Base-by-base conservation (phyloP, 2,797 vertebrate species). In the Notolepis coatsorum region DNA sequence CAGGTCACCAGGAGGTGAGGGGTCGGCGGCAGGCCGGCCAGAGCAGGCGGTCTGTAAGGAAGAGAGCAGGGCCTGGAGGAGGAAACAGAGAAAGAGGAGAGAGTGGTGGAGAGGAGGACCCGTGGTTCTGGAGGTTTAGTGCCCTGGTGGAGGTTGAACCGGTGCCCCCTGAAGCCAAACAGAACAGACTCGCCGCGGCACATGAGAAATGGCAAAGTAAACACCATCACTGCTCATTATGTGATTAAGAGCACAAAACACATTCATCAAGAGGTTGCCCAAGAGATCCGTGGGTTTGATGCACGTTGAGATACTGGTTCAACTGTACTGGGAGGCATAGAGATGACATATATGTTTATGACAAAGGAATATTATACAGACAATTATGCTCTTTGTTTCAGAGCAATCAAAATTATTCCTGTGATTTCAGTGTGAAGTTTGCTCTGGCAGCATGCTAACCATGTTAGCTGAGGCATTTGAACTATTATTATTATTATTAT, bases 1-100 rank as follows among this genome's bases (percentile, higher is more conserved):
- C 31, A 60, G 77, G 71, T 70, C 61, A 49, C 83, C 87, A 39
- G 33, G 62, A 89, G 90, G 89, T 91, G 84, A 92, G 31, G 28
- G 90, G 88, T 92, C 88, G 61, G 58, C 43, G 33, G 18, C 45
- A 45, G 78, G 81, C 72, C 70, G 71, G 57, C 39, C 46, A 61
- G 37, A 53, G 42, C 15, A 38, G 41, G 35, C n/a, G n/a, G 38
- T 57, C 54, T 50, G 46, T 7, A 38, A 56, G 39, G 18, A n/a
- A n/a, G 21, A n/a, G 49, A 24, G 51, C 24, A 12, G 30, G 27
- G n/a, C n/a, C n/a, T n/a, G n/a, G 28, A 45, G 8, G 15, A 73
- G 65, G 50, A 49, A 45, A 50, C 56, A 64, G n/a, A 27, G 30
- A 17, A 20, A 17, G 20, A 18, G 27, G 31, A 13, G 23, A 48